phyloP scores from a whole-genome alignment of 1,140 invertebrate genomes.

The Zaprionus africanus region DNA sequence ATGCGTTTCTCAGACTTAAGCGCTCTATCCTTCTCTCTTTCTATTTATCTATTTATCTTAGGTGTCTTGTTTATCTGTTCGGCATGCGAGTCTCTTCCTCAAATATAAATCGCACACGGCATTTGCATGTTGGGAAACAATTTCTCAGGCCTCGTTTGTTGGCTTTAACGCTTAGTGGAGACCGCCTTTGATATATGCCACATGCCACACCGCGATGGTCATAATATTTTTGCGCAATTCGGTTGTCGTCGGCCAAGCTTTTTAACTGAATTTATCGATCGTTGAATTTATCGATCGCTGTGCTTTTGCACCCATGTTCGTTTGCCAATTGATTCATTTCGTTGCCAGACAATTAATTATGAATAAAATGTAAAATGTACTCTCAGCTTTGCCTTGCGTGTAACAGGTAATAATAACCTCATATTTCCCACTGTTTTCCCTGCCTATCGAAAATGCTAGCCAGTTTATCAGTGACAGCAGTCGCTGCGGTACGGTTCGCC shows the following conservation, averaged over 20 bases:
- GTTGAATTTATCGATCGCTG: slow-evolving; percentile 64
- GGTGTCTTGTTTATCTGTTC: slow-evolving; percentile 53
- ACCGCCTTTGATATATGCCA: slow-evolving; percentile 75
- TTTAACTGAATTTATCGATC: slow-evolving; percentile 67
- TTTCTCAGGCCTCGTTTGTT: slow-evolving; percentile 73
- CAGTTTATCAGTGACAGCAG: slow-evolving; percentile 38
- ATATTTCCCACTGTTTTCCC: slow-evolving; percentile 59
- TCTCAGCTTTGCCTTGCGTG: slow-evolving; percentile 33
- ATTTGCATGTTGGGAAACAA: slow-evolving; percentile 81
- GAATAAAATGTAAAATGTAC: slow-evolving; percentile 31
- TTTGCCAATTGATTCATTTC: slow-evolving; percentile 54
- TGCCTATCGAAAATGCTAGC: slow-evolving; percentile 41
- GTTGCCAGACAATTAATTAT: slow-evolving; percentile 69
- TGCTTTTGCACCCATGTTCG: slow-evolving; percentile 33
- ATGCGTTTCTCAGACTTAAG: slow-evolving; percentile 57
- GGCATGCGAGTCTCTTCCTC: slow-evolving; percentile 79
- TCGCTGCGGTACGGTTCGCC: slow-evolving; percentile 4
- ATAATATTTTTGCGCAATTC: slow-evolving; percentile 83
- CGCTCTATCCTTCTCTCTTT: slow-evolving; percentile 8
- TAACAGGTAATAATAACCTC: slow-evolving; percentile 15
- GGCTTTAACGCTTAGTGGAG: slow-evolving; percentile 42
- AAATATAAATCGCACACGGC: slow-evolving; percentile 69
- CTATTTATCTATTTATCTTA: slow-evolving; percentile 43
- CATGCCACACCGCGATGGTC: slow-evolving; percentile 76
- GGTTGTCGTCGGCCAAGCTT: slow-evolving; percentile 72